Conservation (phyloP, 35 echinoderm and acorn worm species). For the Stichopus chloronotus region DNA sequence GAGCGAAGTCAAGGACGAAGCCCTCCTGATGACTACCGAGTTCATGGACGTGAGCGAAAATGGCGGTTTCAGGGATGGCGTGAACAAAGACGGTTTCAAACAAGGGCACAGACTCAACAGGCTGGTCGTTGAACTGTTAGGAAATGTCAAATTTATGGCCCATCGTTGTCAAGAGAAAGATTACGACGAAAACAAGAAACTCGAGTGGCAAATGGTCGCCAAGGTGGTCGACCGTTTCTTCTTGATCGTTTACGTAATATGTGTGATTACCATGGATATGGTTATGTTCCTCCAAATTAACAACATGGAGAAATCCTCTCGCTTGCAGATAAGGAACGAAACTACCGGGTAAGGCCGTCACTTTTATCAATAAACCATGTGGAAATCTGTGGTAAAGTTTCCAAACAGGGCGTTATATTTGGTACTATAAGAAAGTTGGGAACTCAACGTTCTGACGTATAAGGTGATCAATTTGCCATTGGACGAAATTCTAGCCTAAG, state of each 20-base stretch:
- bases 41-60: constrained; percentile 48
- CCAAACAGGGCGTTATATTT: not conserved
- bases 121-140: constrained; percentile 66
- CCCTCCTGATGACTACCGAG: constrained; percentile 19
- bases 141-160: constrained; percentile 70
- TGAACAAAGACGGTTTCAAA: constrained; percentile 36
- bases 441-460: no score
- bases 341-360: not conserved
- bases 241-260: constrained; percentile 87
- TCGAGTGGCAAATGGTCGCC: constrained; percentile 91
- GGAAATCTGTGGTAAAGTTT: not conserved
- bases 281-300: constrained; percentile 83
- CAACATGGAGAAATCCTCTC: not conserved
- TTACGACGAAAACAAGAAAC: constrained; percentile 70
- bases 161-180: constrained; percentile 78
- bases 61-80: constrained; percentile 40
- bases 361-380: not conserved
- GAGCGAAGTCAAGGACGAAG: constrained; percentile 66
- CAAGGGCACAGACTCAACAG: constrained; percentile 22
- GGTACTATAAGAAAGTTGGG: not conserved
- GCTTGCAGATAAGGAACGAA: not conserved
- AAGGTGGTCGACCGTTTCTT: constrained; percentile 96
- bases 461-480: no score
- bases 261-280: constrained; percentile 83
- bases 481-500: no score